Percentiles rank a stretch among this genome's conserved stretches.
Evolutionary conservation across 1,140 invertebrate genomes (phyloP).

Genomic region (Ips nitidus): DNA sequence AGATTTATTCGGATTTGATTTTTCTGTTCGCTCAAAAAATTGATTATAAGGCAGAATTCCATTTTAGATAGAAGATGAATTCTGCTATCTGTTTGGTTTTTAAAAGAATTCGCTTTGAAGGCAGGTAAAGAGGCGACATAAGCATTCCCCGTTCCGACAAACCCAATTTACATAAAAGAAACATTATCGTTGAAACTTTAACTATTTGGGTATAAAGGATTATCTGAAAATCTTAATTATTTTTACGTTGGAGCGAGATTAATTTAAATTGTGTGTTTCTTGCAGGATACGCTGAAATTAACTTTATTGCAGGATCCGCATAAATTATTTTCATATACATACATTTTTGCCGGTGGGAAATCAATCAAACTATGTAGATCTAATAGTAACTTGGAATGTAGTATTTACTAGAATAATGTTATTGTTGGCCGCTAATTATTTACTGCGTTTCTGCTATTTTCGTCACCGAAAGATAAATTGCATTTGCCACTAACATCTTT

Average conservation of each 20-base stretch:
- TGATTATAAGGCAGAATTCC: too few relatives aligned
- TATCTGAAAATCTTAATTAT: constrained; percentile 36
- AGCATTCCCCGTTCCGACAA: constrained; percentile 20
- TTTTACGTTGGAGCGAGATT: constrained; percentile 29
- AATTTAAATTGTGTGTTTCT: constrained; percentile 30
- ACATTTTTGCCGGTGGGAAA: too few relatives aligned
- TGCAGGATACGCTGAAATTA: constrained; percentile 24
- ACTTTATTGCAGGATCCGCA: constrained; percentile 31
- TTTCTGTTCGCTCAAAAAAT: too few relatives aligned
- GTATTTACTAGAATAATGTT: too few relatives aligned
- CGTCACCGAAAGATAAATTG: too few relatives aligned
- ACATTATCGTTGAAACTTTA: constrained; percentile 30
- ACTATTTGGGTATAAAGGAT: constrained; percentile 32
- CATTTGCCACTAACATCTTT: too few relatives aligned
- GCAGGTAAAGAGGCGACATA: constrained; percentile 20
- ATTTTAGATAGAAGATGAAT: not conserved
- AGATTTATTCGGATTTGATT: too few relatives aligned
- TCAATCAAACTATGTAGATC: too few relatives aligned
- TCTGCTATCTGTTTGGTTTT: constrained; percentile 3
- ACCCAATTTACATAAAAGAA: constrained; percentile 30
- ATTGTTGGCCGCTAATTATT: too few relatives aligned
- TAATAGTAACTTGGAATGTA: too few relatives aligned
- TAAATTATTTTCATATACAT: constrained; percentile 17
- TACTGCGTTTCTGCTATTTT: too few relatives aligned
- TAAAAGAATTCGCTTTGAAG: constrained; percentile 22